These are phyloP conservation scores for Thalpophila matura DNA, from an alignment of 2,888 invertebrate species.

Conservation along the genomic window DNA sequence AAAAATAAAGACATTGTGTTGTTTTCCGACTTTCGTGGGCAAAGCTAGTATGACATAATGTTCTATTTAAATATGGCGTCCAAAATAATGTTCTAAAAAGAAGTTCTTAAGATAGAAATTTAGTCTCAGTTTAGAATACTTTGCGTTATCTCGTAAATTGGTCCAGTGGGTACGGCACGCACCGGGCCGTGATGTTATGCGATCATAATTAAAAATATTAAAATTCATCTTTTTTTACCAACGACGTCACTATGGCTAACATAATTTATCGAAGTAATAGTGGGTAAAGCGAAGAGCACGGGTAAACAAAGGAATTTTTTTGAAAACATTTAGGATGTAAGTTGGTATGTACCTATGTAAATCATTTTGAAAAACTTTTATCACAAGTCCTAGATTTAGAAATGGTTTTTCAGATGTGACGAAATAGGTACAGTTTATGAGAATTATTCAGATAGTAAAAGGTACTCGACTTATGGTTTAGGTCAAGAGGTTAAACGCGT, in stretches of 20 bases:
- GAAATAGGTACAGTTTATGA: neutral
- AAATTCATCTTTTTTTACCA: conserved; percentile 50
- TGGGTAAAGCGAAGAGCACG: neutral
- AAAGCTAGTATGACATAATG: too few relatives aligned
- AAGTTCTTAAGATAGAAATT: conserved; percentile 17
- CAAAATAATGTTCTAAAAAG: conserved; percentile 9
- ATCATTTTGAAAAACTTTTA: too few relatives aligned
- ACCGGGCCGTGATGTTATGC: conserved; percentile 62
- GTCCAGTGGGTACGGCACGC: conserved; percentile 61
- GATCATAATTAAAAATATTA: conserved; percentile 58
- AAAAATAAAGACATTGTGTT: too few relatives aligned
- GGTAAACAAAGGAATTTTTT: neutral
- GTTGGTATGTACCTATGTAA: too few relatives aligned
- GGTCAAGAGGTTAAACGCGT: conserved; percentile 13
- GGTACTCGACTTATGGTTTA: neutral
- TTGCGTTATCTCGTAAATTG: conserved; percentile 56
- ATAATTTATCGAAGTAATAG: conserved; percentile 40
- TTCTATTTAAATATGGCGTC: conserved; percentile 1
- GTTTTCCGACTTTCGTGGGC: too few relatives aligned
- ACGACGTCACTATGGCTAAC: conserved; percentile 26
- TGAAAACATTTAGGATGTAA: too few relatives aligned
- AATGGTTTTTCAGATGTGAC: too few relatives aligned
- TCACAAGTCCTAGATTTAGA: too few relatives aligned
- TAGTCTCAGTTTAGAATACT: conserved; percentile 43
- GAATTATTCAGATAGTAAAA: conserved; percentile 7